A percentile compares a stretch with the other conserved stretches of the same genome.
Conservation (phyloP, 1,140 invertebrate genomes). For the Drosophila sturtevanti region DNA sequence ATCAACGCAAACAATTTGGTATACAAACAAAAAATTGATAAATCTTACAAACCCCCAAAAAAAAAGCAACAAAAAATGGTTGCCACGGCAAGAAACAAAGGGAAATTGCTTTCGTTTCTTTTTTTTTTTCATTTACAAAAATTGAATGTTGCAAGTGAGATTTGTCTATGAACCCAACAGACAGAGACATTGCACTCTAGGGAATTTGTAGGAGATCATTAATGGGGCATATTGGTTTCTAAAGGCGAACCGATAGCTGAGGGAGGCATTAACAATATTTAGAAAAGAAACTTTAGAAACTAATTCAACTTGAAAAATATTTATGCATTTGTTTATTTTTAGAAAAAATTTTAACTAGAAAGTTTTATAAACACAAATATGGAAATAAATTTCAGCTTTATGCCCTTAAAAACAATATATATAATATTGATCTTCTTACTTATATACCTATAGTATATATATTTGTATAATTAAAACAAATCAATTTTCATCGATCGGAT, state of each 20-base stretch:
- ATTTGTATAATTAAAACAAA: no score
- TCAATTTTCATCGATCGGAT: neutral
- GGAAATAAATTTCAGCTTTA: no score
- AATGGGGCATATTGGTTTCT: neutral
- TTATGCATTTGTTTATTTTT: no score
- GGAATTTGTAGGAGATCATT: neutral
- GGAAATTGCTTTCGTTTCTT: slow-evolving; percentile 57
- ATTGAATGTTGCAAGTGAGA: slow-evolving; percentile 45
- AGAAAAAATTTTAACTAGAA: no score
- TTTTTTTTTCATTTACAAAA: slow-evolving; percentile 27
- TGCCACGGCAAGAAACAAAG: slow-evolving; percentile 43
- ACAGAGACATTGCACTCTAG: slow-evolving; percentile 10
- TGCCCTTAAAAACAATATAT: no score
- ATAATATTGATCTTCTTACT: no score
- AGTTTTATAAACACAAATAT: no score
- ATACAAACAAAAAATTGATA: slow-evolving; percentile 30
- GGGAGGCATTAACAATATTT: no score
- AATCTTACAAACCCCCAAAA: slow-evolving; percentile 22
- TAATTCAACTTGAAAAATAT: no score
- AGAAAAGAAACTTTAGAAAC: no score
- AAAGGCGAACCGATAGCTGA: no score
- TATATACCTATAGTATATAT: neutral
- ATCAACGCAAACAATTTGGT: slow-evolving; percentile 59
- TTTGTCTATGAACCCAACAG: slow-evolving; percentile 32
- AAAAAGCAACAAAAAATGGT: slow-evolving; percentile 8